Base-by-base conservation (phyloP, 2,113 vertebrate species). In the Burhinus bistriatus region DNA sequence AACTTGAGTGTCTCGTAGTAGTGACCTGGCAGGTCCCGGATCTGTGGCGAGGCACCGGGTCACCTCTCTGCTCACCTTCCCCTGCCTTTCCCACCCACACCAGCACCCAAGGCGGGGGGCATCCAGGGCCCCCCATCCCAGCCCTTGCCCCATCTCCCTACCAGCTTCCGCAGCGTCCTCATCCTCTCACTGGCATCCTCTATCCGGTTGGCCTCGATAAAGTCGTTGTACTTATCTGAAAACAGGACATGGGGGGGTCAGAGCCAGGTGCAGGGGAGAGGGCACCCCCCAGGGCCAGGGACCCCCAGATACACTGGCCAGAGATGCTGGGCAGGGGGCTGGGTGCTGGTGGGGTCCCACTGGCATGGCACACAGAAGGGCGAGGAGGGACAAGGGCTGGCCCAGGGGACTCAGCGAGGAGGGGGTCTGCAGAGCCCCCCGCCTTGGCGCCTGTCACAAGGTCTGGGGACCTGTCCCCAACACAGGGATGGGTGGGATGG, bases 1-100 rank as follows among this genome's bases (percentile, higher is more conserved):
- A 99, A 99, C 93, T 99, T 99, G 87, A 99, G 98, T 0, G 99
- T 99, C 97, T 99, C 99, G 8, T 99, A 99, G 90, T 99, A 99
- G 96, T 99, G 97, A 94, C 98, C 98, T 5, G 99, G 99, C 42
- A 99, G 98, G 95, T 99, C 99, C 47, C 98, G 98, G 95, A 99
- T 99, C 99, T 99, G 95, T 4, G 30, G 6, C n/a, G 23, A 65
- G 40, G 68, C 65, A 36, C 1, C 0, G 1, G 32, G 44, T 94
- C 36, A 93, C 21, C 32, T 12, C 51, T 32, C 20, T 20, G 64
- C 59, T 69, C 9, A 0, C 4, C 12, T 13, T 11, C 19, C 11
- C 3, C 1, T 2, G 3, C 4, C 49, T 27, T 54, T 30, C 58
- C 64, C 83, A 68, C 6, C 44, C 27, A 2, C 11, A 11, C 4